Conservation (phyloP, 2,888 invertebrate species). For the Drosophila differens region DNA sequence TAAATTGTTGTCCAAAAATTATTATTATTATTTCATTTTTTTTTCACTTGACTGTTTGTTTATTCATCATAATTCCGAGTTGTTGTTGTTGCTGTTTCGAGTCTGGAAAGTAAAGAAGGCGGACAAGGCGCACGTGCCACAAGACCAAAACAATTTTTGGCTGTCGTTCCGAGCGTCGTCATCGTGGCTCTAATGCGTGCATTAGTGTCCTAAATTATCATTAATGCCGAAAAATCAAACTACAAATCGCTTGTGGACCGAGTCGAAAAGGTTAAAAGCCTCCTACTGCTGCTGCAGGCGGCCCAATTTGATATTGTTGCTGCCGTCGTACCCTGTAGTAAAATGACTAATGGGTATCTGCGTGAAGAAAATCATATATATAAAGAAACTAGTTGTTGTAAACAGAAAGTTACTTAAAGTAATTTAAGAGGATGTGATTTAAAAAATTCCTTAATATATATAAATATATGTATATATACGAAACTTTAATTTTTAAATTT, state of each 20-base stretch:
- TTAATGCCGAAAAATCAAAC: conserved; percentile 69
- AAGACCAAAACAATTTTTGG: conserved; percentile 43
- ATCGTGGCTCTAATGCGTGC: conserved; percentile 52
- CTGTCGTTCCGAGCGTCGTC: conserved; percentile 33
- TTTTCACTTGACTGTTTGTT: conserved; percentile 58
- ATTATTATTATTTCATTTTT: conserved; percentile 57
- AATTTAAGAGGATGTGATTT: background rate
- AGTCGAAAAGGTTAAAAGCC: conserved; percentile 72
- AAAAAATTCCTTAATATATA: background rate
- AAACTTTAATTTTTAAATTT: no score
- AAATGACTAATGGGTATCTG: background rate
- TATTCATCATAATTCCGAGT: conserved; percentile 59
- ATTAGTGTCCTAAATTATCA: conserved; percentile 61
- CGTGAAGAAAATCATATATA: background rate
- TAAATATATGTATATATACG: background rate
- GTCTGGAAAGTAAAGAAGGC: conserved; percentile 40
- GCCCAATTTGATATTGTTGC: conserved; percentile 5
- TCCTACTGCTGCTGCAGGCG: conserved; percentile 34
- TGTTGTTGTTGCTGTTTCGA: conserved; percentile 9
- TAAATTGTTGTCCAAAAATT: conserved; percentile 75
- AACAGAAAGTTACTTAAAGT: background rate
- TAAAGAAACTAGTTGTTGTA: background rate
- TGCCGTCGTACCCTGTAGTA: conserved; percentile 30
- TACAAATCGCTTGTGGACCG: conserved; percentile 51
- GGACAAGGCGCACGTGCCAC: conserved; percentile 64